Evolutionary conservation across 2,888 invertebrate genomes (phyloP), one percentile per base, ranked within the genome.

Genomic region (Brachyptera risi): DNA sequence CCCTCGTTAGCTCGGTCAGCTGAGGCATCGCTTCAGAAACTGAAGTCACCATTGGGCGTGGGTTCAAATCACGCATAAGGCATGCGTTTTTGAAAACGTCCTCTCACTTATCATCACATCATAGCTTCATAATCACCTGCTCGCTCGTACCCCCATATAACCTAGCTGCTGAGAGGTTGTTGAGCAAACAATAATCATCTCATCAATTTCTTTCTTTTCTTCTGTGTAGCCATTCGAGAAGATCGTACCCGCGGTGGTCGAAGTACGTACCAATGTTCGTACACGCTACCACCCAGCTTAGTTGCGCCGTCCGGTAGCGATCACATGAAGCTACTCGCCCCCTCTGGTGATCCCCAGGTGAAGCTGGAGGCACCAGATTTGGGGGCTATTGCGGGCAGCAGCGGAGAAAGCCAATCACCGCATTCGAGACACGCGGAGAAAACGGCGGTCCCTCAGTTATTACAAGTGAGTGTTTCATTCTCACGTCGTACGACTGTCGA

Each of bases 211-310:
- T 11, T 31, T 31, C 5, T 5, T 31, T 31, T 31, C 11, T 31
- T 58, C 21, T 64, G 71, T 72, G 59, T 77, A 84, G 97, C 97
- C 7, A 96, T 97, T 62, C 80, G 97, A 63, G 95, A 95, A 73
- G 96, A 97, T 76, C 79, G 97, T 57, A 96, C 96, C 0, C 81
- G 97, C 56, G 97, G 97, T 60, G 97, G 97, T 0, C 83, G 97
- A 47, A 96, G 96, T 61, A 96, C 96, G 21, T 97, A 97, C 75
- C 95, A 95, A 74, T 95, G 94, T 73, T 93, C 93, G 57, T 95
- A 94, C 74, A 90, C 93, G 17, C 77, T 95, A 66, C 94, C 94
- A 27, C 85, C 80, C 9, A 76, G 75, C 68, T 71, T 79, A 19
- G 68, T 71, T 19, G 69, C 69, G 24, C 66, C 70, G 80, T 68